These are phyloP conservation scores for Drosophila kanekoi DNA, from an alignment of 2,888 invertebrate species.

Conservation along the genomic window DNA sequence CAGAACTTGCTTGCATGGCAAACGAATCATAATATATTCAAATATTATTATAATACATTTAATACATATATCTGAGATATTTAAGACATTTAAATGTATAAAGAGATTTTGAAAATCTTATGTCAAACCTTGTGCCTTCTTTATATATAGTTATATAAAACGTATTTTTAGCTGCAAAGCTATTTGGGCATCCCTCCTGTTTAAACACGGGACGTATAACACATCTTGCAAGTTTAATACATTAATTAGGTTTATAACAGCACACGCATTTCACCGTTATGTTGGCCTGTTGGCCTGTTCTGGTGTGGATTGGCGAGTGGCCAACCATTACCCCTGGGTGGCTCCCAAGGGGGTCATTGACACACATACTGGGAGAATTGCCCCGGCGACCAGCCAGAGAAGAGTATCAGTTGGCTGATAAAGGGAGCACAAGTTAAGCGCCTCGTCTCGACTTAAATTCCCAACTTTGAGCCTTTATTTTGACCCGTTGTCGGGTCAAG, in stretches of 20 bases:
- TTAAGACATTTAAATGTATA: too few relatives aligned
- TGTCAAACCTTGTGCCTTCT: neutral
- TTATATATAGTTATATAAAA: neutral
- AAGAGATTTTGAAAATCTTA: neutral
- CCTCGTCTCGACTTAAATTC: slow-evolving; percentile 26
- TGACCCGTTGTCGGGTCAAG: slow-evolving; percentile 56
- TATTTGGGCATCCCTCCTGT: slow-evolving; percentile 17
- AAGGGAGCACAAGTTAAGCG: slow-evolving; percentile 23
- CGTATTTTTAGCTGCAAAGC: slow-evolving; percentile 6
- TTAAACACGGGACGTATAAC: slow-evolving; percentile 19
- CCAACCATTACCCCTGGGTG: neutral
- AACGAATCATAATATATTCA: too few relatives aligned
- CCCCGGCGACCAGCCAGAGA: slow-evolving; percentile 25
- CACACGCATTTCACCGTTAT: slow-evolving; percentile 53
- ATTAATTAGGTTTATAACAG: slow-evolving; percentile 76
- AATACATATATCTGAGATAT: too few relatives aligned
- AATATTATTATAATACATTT: too few relatives aligned
- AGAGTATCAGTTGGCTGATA: slow-evolving; percentile 42
- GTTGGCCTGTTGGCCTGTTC: slow-evolving; percentile 5
- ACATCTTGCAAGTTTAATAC: slow-evolving; percentile 77
- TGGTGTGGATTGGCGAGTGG: slow-evolving; percentile 4
- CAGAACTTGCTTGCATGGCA: slow-evolving; percentile 11
- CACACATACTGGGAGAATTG: slow-evolving; percentile 67
- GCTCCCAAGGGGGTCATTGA: slow-evolving; percentile 72
- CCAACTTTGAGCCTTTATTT: slow-evolving; percentile 37